Evolutionary conservation across 2,888 invertebrate genomes (phyloP).

Genomic region (Drepana falcataria): DNA sequence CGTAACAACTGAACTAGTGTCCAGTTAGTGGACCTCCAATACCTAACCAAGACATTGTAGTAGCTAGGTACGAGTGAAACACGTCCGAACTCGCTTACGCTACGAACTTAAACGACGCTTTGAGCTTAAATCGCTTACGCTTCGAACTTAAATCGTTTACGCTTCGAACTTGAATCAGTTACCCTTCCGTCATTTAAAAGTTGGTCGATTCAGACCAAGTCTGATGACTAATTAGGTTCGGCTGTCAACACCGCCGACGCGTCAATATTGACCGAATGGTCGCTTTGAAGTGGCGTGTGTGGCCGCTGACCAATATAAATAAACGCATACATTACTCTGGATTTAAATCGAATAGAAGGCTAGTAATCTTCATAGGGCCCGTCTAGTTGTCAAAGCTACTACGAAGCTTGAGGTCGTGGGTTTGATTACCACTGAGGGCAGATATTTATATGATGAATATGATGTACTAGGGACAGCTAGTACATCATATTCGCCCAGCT

Average conservation of each 20-base stretch:
- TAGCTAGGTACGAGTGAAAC: slow-evolving; percentile 6
- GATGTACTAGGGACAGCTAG: too few relatives aligned
- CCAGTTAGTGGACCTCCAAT: slow-evolving; percentile 8
- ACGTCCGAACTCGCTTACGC: too few relatives aligned
- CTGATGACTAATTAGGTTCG: slow-evolving; percentile 16
- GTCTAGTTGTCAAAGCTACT: too few relatives aligned
- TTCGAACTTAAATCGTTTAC: too few relatives aligned
- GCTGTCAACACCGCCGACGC: slow-evolving; percentile 19
- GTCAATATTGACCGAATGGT: slow-evolving; percentile 19
- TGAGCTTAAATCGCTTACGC: too few relatives aligned
- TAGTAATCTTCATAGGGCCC: not conserved
- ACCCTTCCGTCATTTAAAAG: slow-evolving; percentile 13
- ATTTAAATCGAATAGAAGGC: slow-evolving; percentile 24
- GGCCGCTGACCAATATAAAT: slow-evolving; percentile 17
- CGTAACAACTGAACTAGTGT: too few relatives aligned
- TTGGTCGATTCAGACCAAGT: slow-evolving; percentile 11
- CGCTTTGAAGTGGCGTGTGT: slow-evolving; percentile 21
- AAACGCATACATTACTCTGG: slow-evolving; percentile 16
- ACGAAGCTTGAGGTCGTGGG: too few relatives aligned
- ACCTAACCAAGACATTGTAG: slow-evolving; percentile 1
- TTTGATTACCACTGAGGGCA: too few relatives aligned
- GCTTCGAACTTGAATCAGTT: not conserved
- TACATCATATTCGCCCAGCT: too few relatives aligned
- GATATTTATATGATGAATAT: too few relatives aligned
- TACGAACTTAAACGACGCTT: too few relatives aligned